Percentiles rank a stretch among this genome's conserved stretches.
Evolutionary conservation across 2,888 invertebrate species (phyloP).

Genomic region (Xestia c-nigrum): DNA sequence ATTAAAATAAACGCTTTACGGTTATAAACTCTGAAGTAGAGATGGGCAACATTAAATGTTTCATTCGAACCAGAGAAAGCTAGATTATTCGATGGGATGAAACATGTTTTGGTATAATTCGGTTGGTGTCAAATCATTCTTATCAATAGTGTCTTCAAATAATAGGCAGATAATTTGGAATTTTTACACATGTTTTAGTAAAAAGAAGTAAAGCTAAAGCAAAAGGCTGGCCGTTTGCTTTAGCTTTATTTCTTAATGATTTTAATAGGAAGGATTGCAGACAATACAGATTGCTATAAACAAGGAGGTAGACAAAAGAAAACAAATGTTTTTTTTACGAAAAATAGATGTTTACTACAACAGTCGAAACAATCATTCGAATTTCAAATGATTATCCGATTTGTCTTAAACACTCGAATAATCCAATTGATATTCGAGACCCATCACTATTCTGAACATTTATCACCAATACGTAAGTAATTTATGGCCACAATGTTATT

Average conservation of each 20-base stretch:
- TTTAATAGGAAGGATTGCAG: not conserved
- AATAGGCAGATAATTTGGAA: not conserved
- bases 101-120: not conserved
- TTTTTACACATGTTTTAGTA: not conserved
- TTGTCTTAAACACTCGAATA: not conserved
- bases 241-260: not conserved
- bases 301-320: not conserved
- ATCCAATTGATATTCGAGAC: not conserved
- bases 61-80: not conserved
- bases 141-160: not conserved
- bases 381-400: not conserved
- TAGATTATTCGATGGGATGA: constrained; percentile 3
- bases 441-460: constrained; percentile 56
- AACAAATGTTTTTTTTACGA: not conserved
- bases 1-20: constrained; percentile 73
- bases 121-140: not conserved
- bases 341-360: not conserved
- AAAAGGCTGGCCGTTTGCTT: too few species aligned
- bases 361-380: not conserved
- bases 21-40: constrained; percentile 68
- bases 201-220: too few species aligned
- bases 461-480: constrained; percentile 65
- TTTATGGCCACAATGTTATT: constrained; percentile 66
- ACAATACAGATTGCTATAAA: not conserved
- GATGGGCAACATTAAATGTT: constrained; percentile 15